Percentiles rank a stretch among this genome's conserved stretches.
Conservation (phyloP, 2,113 vertebrate genomes). For the Zapornia atra region DNA sequence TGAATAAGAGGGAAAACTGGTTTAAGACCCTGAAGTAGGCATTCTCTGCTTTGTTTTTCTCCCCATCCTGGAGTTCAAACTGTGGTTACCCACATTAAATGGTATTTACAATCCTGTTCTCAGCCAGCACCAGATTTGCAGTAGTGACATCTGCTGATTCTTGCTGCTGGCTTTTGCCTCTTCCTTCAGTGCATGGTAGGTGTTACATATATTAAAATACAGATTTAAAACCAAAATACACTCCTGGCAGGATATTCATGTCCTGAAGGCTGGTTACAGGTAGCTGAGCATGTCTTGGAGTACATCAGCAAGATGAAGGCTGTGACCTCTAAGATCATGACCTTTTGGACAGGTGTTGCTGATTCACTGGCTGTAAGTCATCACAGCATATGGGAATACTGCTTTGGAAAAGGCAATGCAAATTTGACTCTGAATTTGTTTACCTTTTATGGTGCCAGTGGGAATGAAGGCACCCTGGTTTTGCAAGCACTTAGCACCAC, state of each 20-base stretch:
- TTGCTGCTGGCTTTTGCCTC: background rate
- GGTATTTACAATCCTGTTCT: background rate
- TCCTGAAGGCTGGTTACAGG: background rate
- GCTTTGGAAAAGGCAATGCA: background rate
- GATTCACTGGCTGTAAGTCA: background rate
- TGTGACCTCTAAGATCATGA: background rate
- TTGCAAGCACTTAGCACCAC: background rate
- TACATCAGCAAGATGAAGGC: background rate
- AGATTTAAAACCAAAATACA: background rate
- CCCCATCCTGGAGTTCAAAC: background rate
- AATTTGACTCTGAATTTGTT: background rate
- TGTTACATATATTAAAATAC: background rate
- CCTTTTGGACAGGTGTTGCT: background rate
- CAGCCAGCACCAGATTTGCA: background rate
- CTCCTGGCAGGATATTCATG: background rate
- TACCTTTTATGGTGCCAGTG: background rate
- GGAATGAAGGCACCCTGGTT: background rate
- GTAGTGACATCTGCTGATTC: background rate
- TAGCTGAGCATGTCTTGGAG: background rate
- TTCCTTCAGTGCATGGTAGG: accelerated
- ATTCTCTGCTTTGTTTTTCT: background rate
- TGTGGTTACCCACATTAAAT: background rate
- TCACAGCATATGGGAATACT: accelerated
- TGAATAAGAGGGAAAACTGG: background rate
- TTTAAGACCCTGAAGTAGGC: background rate